phyloP scores from a whole-genome alignment of 2,797 vertebrate genomes.

The Bradypodion ventrale region DNA sequence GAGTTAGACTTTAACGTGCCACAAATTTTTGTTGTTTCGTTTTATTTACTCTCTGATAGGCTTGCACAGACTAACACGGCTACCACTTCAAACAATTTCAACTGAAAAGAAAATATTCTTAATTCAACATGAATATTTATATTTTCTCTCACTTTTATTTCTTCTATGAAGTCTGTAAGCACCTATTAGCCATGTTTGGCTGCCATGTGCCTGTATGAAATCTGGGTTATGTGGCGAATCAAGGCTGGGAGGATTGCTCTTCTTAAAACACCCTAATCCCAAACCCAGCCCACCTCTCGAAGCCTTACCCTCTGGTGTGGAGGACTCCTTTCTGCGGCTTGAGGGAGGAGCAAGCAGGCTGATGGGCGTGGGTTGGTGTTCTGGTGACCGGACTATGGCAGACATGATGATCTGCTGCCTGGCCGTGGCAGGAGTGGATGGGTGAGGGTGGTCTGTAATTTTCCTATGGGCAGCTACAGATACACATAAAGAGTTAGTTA shows the following conservation, averaged over 20 bases:
- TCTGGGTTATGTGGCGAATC: rapidly evolving
- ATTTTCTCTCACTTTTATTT: background rate
- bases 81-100: no score
- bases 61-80: no score
- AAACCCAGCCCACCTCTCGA: background rate
- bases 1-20: no score
- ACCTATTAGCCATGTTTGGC: background rate
- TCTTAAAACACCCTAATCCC: background rate
- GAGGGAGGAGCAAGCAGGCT: constrained; percentile 93
- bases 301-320: constrained; percentile 90
- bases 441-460: constrained; percentile 87
- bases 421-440: constrained; percentile 91
- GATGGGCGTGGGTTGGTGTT: constrained; percentile 95
- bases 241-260: rapidly evolving
- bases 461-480: constrained; percentile 93
- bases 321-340: constrained; percentile 90
- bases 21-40: no score
- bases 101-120: no score
- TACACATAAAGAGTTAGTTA: constrained; percentile 61
- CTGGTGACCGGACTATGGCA: constrained; percentile 95
- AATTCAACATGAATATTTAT: no score
- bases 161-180: background rate
- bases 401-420: constrained; percentile 99
- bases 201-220: background rate
- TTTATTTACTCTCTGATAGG: no score